phyloP scores from a whole-genome alignment of 2,113 vertebrate genomes.

The Calyptomena viridis region DNA sequence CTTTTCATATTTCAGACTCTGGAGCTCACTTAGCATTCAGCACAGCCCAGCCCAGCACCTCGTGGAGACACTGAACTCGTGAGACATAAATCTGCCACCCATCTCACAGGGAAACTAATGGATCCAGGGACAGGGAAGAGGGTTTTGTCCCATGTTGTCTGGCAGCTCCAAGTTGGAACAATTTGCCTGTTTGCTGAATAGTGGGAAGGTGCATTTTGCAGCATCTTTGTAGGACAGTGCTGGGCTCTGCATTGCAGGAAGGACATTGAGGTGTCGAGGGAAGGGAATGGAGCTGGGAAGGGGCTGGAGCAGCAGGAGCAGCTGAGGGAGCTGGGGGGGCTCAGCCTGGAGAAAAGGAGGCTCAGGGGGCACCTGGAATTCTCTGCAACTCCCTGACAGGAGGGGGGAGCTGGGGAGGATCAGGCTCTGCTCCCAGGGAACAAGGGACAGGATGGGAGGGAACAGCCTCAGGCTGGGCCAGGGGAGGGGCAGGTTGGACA shows the following conservation, averaged over 20 bases:
- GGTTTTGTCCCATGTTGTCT: not conserved
- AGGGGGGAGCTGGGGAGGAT: not conserved
- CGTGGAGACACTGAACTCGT: not conserved
- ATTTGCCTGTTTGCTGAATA: not conserved
- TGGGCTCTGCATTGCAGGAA: not conserved
- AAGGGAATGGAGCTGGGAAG: fast-evolving
- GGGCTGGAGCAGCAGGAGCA: not conserved
- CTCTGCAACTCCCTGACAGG: not conserved
- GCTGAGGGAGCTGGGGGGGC: not conserved
- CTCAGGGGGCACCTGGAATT: not conserved
- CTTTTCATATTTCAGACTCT: conserved; percentile 40
- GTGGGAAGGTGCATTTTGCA: not conserved
- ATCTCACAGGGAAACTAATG: not conserved
- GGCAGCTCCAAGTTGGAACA: not conserved
- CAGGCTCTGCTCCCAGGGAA: not conserved
- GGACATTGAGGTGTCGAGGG: not conserved
- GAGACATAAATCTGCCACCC: conserved; percentile 10
- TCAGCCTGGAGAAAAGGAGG: not conserved
- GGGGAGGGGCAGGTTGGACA: not conserved
- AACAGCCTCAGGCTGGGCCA: not conserved
- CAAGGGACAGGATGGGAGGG: not conserved
- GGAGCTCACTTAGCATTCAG: not conserved
- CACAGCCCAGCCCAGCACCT: not conserved
- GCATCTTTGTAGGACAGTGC: not conserved
- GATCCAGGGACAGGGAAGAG: not conserved